These are phyloP conservation scores for Apodemia hepburni DNA, from an alignment of 2,888 invertebrate genomes.

Conservation along the genomic window DNA sequence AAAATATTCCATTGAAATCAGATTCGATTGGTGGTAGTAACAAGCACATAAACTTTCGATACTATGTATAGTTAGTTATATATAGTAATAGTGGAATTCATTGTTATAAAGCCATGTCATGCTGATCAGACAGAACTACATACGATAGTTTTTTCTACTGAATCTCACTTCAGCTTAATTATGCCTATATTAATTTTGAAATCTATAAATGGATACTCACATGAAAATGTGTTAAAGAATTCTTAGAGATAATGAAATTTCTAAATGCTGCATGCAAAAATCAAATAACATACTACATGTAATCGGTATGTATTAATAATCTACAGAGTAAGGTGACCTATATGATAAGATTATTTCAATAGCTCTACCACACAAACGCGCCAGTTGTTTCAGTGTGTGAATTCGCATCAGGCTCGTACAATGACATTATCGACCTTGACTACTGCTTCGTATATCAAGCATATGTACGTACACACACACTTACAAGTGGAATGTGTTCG, in stretches of 20 bases:
- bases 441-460: constrained; percentile 64
- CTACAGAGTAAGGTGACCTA: constrained; percentile 78
- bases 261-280: constrained; percentile 19
- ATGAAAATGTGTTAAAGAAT: background rate
- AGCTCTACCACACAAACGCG: constrained; percentile 51
- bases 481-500: constrained; percentile 56
- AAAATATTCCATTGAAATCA: too few relatives aligned
- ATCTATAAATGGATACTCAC: background rate
- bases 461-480: constrained; percentile 36
- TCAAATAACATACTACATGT: constrained; percentile 33
- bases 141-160: too few relatives aligned
- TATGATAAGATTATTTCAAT: constrained; percentile 78
- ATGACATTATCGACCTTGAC: constrained; percentile 79
- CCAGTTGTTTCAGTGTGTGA: constrained; percentile 46
- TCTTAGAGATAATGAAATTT: background rate
- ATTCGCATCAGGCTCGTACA: constrained; percentile 68
- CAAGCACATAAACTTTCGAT: too few relatives aligned
- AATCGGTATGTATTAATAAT: constrained; percentile 54
- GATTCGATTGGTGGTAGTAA: too few relatives aligned
- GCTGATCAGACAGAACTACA: too few relatives aligned
- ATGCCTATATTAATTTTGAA: too few relatives aligned
- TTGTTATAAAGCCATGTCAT: too few relatives aligned
- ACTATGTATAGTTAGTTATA: too few relatives aligned
- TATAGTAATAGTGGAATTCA: too few relatives aligned
- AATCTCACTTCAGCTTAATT: too few relatives aligned